Evolutionary conservation across 2,888 invertebrate genomes (phyloP), one percentile per base, ranked within the genome.

Genomic region (Caenorhabditis sp.): DNA sequence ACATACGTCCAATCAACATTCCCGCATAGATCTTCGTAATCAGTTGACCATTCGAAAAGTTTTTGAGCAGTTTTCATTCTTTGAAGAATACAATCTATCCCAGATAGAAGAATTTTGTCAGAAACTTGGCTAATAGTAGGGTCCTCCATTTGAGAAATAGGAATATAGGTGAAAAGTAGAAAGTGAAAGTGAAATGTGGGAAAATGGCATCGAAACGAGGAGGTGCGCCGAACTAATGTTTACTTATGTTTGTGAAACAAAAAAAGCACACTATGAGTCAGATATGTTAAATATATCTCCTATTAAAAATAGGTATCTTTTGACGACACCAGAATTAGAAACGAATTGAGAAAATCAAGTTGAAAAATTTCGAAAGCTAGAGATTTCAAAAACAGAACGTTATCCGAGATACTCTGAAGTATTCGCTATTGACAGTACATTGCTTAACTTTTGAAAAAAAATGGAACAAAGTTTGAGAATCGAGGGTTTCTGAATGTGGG

Each of bases 1-100:
- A 26, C 60, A 7, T 60, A 76, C 76, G 54, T 63, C 79, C 79
- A 79, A 53, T 79, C 75, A 4, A 79, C 75, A 65, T 77, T 66
- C 4, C 59, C 50, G 36, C 79, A 79, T 49, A 70, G 43, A 49
- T 77, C 73, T 26, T 72, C 59, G 43, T 75, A 56, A 27, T 63
- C 63, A 25, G 76, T 74, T 10, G 77, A 65, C 63, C 76, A 74
- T 61, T 75, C 77, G 38, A 77, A 79, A 14, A 77, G 27, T 49
- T 75, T 72, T 58, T 59, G 52, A 43, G 67, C 75, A 0, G 67
- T 69, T 50, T 65, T 66, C 61, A 70, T 57, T 7, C 79, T 67
- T 62, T 79, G 67, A 8, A 79, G 27, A 1, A 79, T 70, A 66
- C 79, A 79, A 52, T 79, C 73, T 21, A 77, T 56, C 20, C 77